phyloP scores from a whole-genome alignment of 2,797 vertebrate genomes.

The Syngnathus rostellatus region DNA sequence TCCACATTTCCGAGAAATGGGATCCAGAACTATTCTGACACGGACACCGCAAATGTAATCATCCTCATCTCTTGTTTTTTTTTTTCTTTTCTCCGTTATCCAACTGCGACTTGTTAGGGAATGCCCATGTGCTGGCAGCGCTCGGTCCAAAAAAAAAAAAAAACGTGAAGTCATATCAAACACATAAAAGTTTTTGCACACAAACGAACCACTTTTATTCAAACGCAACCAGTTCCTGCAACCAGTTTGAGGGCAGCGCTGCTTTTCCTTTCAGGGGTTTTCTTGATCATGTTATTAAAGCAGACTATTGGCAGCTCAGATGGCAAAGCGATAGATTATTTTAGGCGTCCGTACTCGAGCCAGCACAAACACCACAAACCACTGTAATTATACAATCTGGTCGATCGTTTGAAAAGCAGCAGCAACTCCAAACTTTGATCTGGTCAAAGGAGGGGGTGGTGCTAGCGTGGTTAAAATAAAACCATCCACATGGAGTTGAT shows the following conservation, averaged over 20 bases:
- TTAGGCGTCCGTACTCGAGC: slow-evolving; percentile 42
- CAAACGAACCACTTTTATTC: slow-evolving; percentile 25
- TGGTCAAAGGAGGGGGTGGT: slow-evolving; percentile 49
- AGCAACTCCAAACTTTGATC: slow-evolving; percentile 58
- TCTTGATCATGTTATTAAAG: slow-evolving; percentile 61
- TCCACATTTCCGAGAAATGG: slow-evolving; percentile 32
- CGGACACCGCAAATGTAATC: slow-evolving; percentile 28
- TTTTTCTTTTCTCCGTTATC: background rate
- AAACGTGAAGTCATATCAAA: background rate
- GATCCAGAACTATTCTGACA: slow-evolving; percentile 24
- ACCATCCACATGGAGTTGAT: slow-evolving; percentile 68
- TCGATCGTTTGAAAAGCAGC: slow-evolving; percentile 52
- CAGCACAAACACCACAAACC: slow-evolving; percentile 61
- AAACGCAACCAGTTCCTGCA: slow-evolving; percentile 50
- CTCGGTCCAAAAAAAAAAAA: background rate
- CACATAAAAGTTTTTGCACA: slow-evolving; percentile 30
- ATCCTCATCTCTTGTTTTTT: slow-evolving; percentile 10
- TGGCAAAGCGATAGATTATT: slow-evolving; percentile 57
- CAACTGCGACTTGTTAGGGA: slow-evolving; percentile 33
- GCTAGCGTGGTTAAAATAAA: slow-evolving; percentile 58
- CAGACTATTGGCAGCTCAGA: slow-evolving; percentile 50
- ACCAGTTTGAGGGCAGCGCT: slow-evolving; percentile 54
- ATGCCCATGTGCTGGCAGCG: slow-evolving; percentile 14
- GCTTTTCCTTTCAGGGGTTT: slow-evolving; percentile 54
- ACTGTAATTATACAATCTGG: slow-evolving; percentile 67